phyloP scores from a whole-genome alignment of 1,140 invertebrate species.

The Sitobion miscanthi region DNA sequence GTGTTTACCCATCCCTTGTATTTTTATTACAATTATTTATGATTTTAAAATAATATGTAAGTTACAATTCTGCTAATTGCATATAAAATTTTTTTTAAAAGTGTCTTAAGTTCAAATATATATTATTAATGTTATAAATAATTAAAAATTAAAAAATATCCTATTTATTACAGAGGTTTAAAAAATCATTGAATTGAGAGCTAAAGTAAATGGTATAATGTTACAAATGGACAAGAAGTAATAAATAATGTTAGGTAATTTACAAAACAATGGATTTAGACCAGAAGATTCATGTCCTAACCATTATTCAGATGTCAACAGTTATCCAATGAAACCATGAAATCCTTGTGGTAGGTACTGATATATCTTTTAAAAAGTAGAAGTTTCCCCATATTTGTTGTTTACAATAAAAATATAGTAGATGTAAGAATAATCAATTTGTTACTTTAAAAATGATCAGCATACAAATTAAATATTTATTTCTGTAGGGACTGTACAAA shows the following conservation, averaged over 20 bases:
- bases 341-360: slow-evolving; percentile 79
- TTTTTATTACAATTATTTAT: not conserved
- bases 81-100: too few species aligned
- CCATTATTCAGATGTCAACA: slow-evolving; percentile 69
- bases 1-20: too few species aligned
- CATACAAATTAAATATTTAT: too few species aligned
- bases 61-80: not conserved
- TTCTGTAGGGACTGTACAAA: too few species aligned
- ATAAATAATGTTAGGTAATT: slow-evolving; percentile 40
- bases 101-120: not conserved
- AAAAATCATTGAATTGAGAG: not conserved
- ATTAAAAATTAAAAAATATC: not conserved
- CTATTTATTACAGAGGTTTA: slow-evolving; percentile 19
- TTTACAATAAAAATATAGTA: slow-evolving; percentile 69
- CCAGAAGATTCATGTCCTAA: slow-evolving; percentile 86
- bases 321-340: slow-evolving; percentile 67
- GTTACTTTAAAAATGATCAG: not conserved
- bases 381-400: slow-evolving; percentile 83
- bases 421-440: slow-evolving; percentile 60
- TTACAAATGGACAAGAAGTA: slow-evolving; percentile 29
- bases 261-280: slow-evolving; percentile 27
- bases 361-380: slow-evolving; percentile 74
- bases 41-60: not conserved
- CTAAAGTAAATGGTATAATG: slow-evolving; percentile 33
- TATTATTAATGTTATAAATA: not conserved